Evolutionary conservation across 2,113 vertebrate genomes (phyloP), one percentile per base, ranked within the genome.

Genomic region (Elachura formosa): DNA sequence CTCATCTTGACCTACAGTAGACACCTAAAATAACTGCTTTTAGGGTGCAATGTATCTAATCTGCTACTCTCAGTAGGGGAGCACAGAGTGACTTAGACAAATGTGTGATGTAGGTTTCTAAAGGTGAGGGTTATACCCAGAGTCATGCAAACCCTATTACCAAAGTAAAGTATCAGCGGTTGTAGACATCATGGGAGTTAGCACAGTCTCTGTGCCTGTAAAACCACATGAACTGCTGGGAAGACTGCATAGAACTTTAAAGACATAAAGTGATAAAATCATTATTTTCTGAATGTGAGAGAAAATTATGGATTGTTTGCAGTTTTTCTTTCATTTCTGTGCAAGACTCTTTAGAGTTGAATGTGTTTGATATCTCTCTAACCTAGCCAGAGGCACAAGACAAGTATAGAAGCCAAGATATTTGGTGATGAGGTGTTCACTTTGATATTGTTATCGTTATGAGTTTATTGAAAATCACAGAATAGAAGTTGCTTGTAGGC

Each of bases 1-100:
- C 77, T 83, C 19, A 45, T 84, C 64, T 84, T 89, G 74, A 48
- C 62, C 31, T 68, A 38, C 58, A 80, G 23, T 6, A 62, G 40
- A 33, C 15, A 54, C 31, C 22, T 69, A 45, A 90, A 90, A 56
- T 62, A 80, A 25, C 54, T 90, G n/a, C 14, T 77, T 83, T 92
- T 74, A 69, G 55, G 45, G 41, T 73, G 58, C n/a, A 56, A 4
- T 29, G 18, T 73, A 20, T 40, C 36, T 83, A 63, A 56, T 18
- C n/a, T 68, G 10, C 43, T 88, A 31, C 31, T 92, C n/a, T 52
- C 48, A 58, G 6, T n/a, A 79, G 56, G 16, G 29, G 33, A 78
- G 43, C 22, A 61, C 2, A 73, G 16, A 33, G 7, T 87, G 71
- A 62, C 34, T 90, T 79, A 78, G 66, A 72, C 8, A 76, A 61